Base-by-base conservation (phyloP, 1,140 invertebrate genomes). In the Zaprionus gabonicus region DNA sequence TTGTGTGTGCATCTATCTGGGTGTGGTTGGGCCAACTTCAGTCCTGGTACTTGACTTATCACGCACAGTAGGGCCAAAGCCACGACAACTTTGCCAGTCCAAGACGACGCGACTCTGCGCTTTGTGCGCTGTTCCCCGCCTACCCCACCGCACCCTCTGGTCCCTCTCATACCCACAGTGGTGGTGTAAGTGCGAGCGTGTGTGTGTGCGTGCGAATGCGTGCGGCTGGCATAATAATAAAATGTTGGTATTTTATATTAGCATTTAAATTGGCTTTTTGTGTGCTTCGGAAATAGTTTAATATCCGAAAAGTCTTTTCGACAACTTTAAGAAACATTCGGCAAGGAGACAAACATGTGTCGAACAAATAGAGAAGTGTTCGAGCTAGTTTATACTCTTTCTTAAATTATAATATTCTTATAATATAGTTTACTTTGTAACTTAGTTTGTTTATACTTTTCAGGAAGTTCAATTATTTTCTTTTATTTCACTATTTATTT, bases 191-290 rank as follows among this genome's bases (percentile, higher is more conserved):
- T 71, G 31, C 41, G 17, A 44, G 28, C 38, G 57, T 53, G 31
- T 59, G 44, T 23, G 23, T 28, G 49, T 65, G 51, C 59, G 56
- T 68, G 71, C 69, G 63, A 67, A 57, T 91, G 86, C 78, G 74
- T 91, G 88, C 75, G 85, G 76, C 78, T 91, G 82, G 79, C 84
- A 82, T 90, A 88, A 88, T 88, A 88, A 88, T 91, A 91, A 91
- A 91, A 91, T 88, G 88, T 91, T 91, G 88, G 79, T 85, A 91
- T 91, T 91, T 91, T 91, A 91, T 91, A 91, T 91, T 91, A 91
- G 88, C 88, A 91, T 91, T 91, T 91, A 91, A 91, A 91, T 91
- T 91, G 88, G 82, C 86, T 91, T 91, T 86, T 91, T 91, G 82
- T 91, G 68, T 85, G 85, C 85, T 85, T 88, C 85, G 85, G 85